A percentile compares a stretch with the other conserved stretches of the same genome.
Evolutionary conservation across 37 sponge, comb jelly and placozoan species (phyloP).

Genomic region (Amphimedon queenslandica): DNA sequence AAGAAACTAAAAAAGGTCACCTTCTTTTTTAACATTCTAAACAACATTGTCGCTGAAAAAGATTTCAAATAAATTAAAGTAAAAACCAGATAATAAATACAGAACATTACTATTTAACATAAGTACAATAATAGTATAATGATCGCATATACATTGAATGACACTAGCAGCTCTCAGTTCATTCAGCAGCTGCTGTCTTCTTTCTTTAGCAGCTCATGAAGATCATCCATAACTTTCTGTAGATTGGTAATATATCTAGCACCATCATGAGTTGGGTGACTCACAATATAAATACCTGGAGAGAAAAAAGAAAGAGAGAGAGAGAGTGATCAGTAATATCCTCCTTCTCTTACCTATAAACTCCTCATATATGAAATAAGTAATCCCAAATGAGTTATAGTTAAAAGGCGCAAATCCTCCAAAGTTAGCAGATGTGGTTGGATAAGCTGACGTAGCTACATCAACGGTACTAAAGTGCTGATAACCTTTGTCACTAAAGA

Average conservation of each 20-base stretch:
- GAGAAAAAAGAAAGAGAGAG: neutral
- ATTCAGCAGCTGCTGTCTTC: too few species aligned
- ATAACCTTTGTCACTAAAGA: slow-evolving; percentile 80
- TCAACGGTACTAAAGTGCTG: slow-evolving; percentile 71
- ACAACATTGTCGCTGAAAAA: too few species aligned
- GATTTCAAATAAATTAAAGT: too few species aligned
- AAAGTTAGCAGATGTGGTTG: slow-evolving; percentile 52
- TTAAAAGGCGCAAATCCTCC: slow-evolving; percentile 96
- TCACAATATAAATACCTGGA: slow-evolving; percentile 44
- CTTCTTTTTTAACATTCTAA: too few species aligned
- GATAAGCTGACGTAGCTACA: slow-evolving; percentile 92
- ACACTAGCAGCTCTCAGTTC: too few species aligned
- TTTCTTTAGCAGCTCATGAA: too few species aligned
- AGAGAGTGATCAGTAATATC: neutral
- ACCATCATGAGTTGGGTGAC: slow-evolving; percentile 63
- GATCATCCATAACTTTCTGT: slow-evolving; percentile 30
- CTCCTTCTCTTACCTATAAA: slow-evolving; percentile 1
- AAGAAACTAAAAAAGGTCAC: too few species aligned
- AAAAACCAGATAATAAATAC: too few species aligned
- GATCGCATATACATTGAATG: too few species aligned
- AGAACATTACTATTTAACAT: too few species aligned
- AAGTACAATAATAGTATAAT: too few species aligned
- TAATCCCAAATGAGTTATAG: slow-evolving; percentile 67
- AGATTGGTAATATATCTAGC: slow-evolving; percentile 18
- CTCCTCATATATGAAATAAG: slow-evolving; percentile 32